Conservation (phyloP, 2,888 invertebrate species). For the Mantis religiosa region DNA sequence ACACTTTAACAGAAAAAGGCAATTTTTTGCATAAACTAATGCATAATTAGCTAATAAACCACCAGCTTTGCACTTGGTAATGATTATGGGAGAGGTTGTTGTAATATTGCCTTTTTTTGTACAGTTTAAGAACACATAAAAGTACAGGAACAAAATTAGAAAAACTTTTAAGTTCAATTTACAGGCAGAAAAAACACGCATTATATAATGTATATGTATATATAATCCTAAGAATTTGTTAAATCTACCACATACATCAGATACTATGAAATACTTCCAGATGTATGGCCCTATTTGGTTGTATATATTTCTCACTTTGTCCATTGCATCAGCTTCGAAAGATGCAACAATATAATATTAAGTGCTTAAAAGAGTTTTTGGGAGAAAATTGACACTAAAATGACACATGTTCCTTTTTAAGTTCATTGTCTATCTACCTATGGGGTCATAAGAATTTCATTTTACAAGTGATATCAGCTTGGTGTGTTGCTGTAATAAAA, state of each 20-base stretch:
- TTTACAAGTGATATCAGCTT: background rate
- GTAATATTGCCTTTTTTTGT: slow-evolving; percentile 50
- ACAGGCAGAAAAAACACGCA: slow-evolving; percentile 38
- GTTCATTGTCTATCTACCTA: background rate
- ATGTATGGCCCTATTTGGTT: slow-evolving; percentile 42
- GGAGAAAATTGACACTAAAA: slow-evolving; percentile 6
- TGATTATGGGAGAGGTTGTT: slow-evolving; percentile 42
- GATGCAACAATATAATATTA: slow-evolving; percentile 41
- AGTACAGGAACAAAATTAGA: slow-evolving; percentile 18
- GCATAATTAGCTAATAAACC: background rate
- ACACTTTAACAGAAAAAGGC: slow-evolving; percentile 5
- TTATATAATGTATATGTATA: slow-evolving; percentile 33
- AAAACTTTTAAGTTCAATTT: slow-evolving; percentile 36
- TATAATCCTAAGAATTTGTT: slow-evolving; percentile 32
- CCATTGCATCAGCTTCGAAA: slow-evolving; percentile 44
- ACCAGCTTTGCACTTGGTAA: slow-evolving; percentile 30
- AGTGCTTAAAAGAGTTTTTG: background rate
- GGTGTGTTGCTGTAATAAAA: background rate
- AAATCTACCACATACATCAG: slow-evolving; percentile 20
- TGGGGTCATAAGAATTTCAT: background rate
- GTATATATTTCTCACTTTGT: slow-evolving; percentile 56
- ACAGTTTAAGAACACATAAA: slow-evolving; percentile 42
- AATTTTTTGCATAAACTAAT: background rate
- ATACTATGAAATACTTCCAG: slow-evolving; percentile 43
- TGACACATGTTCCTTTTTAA: background rate